These are phyloP conservation scores for Andricus quercusramuli DNA, from an alignment of 2,888 invertebrate genomes.

Conservation along the genomic window DNA sequence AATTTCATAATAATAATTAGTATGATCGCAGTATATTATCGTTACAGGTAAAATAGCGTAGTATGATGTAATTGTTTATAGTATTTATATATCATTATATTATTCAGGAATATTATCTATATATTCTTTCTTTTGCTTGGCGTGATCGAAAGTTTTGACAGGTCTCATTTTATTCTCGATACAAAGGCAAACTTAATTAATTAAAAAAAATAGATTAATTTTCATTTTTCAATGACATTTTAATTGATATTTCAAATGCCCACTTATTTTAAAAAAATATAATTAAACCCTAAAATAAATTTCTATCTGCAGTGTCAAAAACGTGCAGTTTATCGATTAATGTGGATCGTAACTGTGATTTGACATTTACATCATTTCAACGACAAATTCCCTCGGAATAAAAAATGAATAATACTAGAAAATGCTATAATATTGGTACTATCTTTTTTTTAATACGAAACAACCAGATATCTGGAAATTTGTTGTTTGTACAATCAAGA, in stretches of 20 bases:
- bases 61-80: slow-evolving; percentile 70
- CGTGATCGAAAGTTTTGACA: slow-evolving; percentile 62
- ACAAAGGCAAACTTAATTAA: not conserved
- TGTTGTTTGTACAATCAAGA: not conserved
- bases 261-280: not conserved
- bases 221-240: not conserved
- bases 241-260: not conserved
- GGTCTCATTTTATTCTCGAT: slow-evolving; percentile 44
- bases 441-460: slow-evolving; percentile 8
- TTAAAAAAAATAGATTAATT: slow-evolving; percentile 12
- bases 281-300: slow-evolving; percentile 50
- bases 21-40: slow-evolving; percentile 70
- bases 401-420: slow-evolving; percentile 7
- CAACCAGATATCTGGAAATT: not conserved
- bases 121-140: slow-evolving; percentile 57
- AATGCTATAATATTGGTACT: slow-evolving; percentile 1
- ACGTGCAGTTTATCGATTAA: not conserved
- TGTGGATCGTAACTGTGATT: not conserved
- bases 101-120: slow-evolving; percentile 65
- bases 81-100: slow-evolving; percentile 65
- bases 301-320: slow-evolving; percentile 37
- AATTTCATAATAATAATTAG: slow-evolving; percentile 69
- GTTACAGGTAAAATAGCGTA: slow-evolving; percentile 73
- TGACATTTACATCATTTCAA: not conserved
- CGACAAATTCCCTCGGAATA: not conserved